Conservation (phyloP, 2,888 invertebrate species). For the Melanophora roralis region DNA sequence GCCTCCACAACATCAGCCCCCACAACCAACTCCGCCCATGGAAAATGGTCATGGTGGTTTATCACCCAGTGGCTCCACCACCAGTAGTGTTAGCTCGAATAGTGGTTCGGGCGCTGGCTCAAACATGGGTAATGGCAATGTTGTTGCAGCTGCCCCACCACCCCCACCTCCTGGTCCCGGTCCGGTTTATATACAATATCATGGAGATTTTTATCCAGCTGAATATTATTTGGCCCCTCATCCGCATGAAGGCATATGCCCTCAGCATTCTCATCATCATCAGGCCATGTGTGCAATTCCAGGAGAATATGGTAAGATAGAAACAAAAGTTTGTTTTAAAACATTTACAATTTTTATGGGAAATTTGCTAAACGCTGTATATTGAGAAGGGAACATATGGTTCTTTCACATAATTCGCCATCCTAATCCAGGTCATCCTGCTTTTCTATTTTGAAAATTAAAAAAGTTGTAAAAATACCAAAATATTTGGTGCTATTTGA, state of each 20-base stretch:
- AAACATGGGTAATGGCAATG: slow-evolving; percentile 63
- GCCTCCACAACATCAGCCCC: slow-evolving; percentile 57
- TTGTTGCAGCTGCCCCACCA: slow-evolving; percentile 66
- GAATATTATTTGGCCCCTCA: slow-evolving; percentile 76
- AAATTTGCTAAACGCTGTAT: too few species aligned
- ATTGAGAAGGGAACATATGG: too few species aligned
- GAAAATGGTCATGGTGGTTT: slow-evolving; percentile 68
- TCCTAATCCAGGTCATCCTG: too few species aligned
- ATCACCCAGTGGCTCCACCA: slow-evolving; percentile 67
- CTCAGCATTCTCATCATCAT: slow-evolving; percentile 79
- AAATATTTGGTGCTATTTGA: too few species aligned
- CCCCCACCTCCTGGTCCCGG: slow-evolving; percentile 69
- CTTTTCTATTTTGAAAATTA: too few species aligned
- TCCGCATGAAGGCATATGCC: slow-evolving; percentile 78
- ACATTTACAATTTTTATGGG: too few species aligned
- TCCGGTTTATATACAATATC: slow-evolving; percentile 75
- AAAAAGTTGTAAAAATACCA: too few species aligned
- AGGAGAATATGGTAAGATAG: slow-evolving; percentile 84
- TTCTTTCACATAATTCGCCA: too few species aligned
- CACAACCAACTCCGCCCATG: slow-evolving; percentile 63
- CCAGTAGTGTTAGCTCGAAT: slow-evolving; percentile 67
- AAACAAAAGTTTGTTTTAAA: too few species aligned
- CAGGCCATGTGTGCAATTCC: slow-evolving; percentile 85
- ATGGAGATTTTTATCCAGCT: slow-evolving; percentile 75
- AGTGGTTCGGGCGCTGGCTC: slow-evolving; percentile 54